phyloP scores from a whole-genome alignment of 2,888 invertebrate species.

The Acanthosepion esculentum region DNA sequence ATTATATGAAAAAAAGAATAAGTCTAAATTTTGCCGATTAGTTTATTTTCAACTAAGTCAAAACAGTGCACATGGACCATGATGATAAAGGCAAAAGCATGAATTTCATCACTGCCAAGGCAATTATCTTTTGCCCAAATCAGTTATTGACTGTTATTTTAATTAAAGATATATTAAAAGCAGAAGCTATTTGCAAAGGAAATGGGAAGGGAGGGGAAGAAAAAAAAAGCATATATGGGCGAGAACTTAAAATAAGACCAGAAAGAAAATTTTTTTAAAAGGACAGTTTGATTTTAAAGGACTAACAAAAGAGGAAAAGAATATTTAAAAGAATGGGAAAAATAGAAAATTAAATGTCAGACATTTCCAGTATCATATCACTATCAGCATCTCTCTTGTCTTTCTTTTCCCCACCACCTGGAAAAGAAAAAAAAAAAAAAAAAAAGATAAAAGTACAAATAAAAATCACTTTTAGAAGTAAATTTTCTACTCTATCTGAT shows the following conservation, averaged over 20 bases:
- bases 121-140: constrained; percentile 17
- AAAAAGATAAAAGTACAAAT: background rate
- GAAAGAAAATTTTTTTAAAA: background rate
- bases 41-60: constrained; percentile 25
- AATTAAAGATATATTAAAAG: constrained; percentile 38
- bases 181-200: constrained; percentile 45
- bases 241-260: background rate
- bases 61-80: constrained; percentile 9
- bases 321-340: background rate
- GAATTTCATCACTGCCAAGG: background rate
- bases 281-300: background rate
- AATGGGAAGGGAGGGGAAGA: background rate
- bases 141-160: background rate
- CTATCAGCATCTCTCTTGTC: constrained; percentile 65
- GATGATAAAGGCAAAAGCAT: constrained; percentile 2
- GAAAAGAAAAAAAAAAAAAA: constrained; percentile 46
- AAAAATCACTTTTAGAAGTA: background rate
- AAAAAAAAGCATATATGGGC: background rate
- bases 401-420: constrained; percentile 65
- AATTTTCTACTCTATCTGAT: too few relatives aligned
- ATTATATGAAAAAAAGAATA: background rate
- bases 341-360: constrained; percentile 41
- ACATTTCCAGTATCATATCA: constrained; percentile 48
- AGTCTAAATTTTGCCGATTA: background rate
- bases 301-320: constrained; percentile 35